phyloP scores from a whole-genome alignment of 2,797 vertebrate species.

The Melanotaenia parkinsoni region DNA sequence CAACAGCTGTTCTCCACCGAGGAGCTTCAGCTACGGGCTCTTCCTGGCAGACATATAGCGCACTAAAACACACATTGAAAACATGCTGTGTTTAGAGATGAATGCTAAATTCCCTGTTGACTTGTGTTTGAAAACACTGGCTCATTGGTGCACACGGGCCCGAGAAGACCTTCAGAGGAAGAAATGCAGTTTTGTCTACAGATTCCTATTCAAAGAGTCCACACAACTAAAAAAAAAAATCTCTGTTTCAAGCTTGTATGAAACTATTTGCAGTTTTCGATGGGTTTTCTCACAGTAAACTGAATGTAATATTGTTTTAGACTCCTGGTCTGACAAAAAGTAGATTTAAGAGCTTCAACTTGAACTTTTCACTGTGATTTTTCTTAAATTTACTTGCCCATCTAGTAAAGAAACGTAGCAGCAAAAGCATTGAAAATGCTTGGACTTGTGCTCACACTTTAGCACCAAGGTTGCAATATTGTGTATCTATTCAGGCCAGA shows the following conservation, averaged over 20 bases:
- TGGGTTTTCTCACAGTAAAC: background rate
- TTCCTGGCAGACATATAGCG: conserved; percentile 64
- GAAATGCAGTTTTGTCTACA: conserved; percentile 11
- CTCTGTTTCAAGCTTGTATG: background rate
- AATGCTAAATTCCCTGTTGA: conserved; percentile 61
- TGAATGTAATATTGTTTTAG: background rate
- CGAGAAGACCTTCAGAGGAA: conserved; percentile 34
- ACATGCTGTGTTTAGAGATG: conserved; percentile 47
- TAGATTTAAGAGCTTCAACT: background rate
- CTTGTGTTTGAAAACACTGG: conserved; percentile 44
- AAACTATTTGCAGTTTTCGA: background rate
- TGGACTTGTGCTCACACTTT: conserved; percentile 9
- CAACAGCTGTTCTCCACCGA: conserved; percentile 79
- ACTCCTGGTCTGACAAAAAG: background rate
- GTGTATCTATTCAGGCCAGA: conserved; percentile 37
- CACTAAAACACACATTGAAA: conserved; percentile 65
- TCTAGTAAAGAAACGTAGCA: background rate
- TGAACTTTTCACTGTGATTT: background rate
- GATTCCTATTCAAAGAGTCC: background rate
- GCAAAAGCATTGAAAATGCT: background rate
- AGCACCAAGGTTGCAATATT: conserved; percentile 20
- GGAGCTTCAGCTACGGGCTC: conserved; percentile 54
- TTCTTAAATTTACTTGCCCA: background rate
- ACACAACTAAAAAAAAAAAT: background rate
- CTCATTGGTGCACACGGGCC: conserved; percentile 28